Conservation (phyloP, 2,113 vertebrate species). For the Zapornia atra region DNA sequence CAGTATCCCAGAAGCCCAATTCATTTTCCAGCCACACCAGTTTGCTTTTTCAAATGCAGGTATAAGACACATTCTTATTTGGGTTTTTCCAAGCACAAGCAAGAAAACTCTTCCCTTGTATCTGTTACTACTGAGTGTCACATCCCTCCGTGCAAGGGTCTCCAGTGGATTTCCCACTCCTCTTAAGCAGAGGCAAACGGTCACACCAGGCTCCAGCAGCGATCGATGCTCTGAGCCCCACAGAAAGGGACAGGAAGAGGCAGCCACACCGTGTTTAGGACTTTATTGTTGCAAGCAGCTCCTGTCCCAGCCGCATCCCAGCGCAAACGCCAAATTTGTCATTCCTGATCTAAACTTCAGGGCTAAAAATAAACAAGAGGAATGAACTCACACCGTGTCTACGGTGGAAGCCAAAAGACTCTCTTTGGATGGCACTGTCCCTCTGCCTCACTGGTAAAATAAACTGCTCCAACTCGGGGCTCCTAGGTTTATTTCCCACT, state of each 20-base stretch:
- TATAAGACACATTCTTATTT: not conserved
- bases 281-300: slow-evolving; percentile 19
- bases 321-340: not conserved
- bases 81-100: not conserved
- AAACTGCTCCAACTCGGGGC: not conserved
- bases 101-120: fast-evolving
- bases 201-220: not conserved
- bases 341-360: slow-evolving; percentile 6
- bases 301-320: slow-evolving; percentile 50
- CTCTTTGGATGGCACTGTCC: not conserved
- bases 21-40: not conserved
- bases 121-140: not conserved
- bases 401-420: not conserved
- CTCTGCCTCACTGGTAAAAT: not conserved
- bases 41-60: not conserved
- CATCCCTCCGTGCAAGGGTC: fast-evolving
- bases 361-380: slow-evolving; percentile 54
- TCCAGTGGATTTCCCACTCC: not conserved
- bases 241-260: not conserved
- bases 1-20: not conserved
- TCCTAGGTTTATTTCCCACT: not conserved
- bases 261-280: not conserved
- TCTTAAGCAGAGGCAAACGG: not conserved
- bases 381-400: not conserved
- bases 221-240: fast-evolving